Evolutionary conservation across 2,888 invertebrate species (phyloP), one percentile per base, ranked within the genome.

Genomic region (Hybos culiciformis): DNA sequence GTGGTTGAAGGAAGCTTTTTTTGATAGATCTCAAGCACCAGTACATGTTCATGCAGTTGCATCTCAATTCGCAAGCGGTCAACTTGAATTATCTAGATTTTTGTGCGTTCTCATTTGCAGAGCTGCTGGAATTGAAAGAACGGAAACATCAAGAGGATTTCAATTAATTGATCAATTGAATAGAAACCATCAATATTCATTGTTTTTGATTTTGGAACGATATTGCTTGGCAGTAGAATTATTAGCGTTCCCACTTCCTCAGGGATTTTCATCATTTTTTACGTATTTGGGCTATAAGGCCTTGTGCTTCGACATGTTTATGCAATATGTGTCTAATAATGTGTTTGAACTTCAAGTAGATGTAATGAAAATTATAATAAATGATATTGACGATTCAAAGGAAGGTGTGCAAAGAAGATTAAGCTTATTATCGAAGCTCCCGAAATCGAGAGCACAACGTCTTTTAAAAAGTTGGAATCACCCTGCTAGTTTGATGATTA

Each of bases 221-320:
- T 90, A 85, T 65, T 79, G 80, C 54, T 70, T 83, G 52, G 83
- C 87, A 2, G 74, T 80, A 15, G 84, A 85, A 57, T 78, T 79
- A 4, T 73, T 84, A 49, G 86, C 85, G 23, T 91, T 82, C 62
- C 84, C 84, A 0, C 65, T 87, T 50, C 88, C 90, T 11, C 82
- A 84, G 57, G 90, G 90, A 12, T 90, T 90, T 62, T 80, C 83
- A 15, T 86, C 90, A 5, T 91, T 88, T 70, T 85, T 90, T 62
- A 83, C 88, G 3, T 87, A 84, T 63, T 71, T 91, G 42, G 90
- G 86, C 2, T 86, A 85, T 64, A 73, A 81, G 53, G 78, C 83
- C 19, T 67, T 90, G 49, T 74, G 77, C 21, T 84, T 82, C 63
- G 74, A 80, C 49, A 75, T 80, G 60, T 91, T 91, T 63, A 63